These are phyloP conservation scores for Anguilla rostrata DNA, from an alignment of 2,113 vertebrate genomes.

Conservation along the genomic window DNA sequence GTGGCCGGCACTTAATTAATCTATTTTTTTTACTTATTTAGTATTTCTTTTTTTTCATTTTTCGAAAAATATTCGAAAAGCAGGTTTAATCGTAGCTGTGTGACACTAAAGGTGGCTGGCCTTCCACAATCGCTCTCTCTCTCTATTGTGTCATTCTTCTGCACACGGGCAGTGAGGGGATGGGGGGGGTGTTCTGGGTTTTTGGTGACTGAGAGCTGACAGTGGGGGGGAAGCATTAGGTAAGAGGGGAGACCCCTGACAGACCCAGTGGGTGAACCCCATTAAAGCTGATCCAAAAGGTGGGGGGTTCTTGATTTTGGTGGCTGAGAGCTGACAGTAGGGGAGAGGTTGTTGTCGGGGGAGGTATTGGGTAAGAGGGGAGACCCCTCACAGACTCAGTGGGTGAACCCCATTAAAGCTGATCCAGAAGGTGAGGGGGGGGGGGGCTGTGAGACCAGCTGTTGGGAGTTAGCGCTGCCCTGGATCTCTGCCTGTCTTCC, in stretches of 20 bases:
- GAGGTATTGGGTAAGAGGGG: not conserved
- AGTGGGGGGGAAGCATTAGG: not conserved
- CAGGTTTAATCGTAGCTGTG: too few species aligned
- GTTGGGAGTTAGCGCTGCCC: slow-evolving; percentile 62
- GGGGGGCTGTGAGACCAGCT: slow-evolving; percentile 66
- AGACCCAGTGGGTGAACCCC: not conserved
- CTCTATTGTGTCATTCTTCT: too few species aligned
- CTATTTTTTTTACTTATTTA: too few species aligned
- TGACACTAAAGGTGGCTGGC: too few species aligned
- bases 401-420: slow-evolving; percentile 22
- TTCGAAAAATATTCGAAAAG: too few species aligned
- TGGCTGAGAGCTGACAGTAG: not conserved
- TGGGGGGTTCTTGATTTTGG: too few species aligned
- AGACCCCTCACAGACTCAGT: not conserved
- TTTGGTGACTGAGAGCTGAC: slow-evolving; percentile 3
- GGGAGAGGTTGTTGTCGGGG: too few species aligned
- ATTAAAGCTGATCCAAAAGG: slow-evolving; percentile 34
- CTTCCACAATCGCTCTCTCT: too few species aligned
- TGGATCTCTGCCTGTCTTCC: not conserved
- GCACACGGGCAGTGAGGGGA: too few species aligned
- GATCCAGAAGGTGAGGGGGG: slow-evolving; percentile 17
- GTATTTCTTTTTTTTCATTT: too few species aligned
- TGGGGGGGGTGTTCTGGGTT: too few species aligned
- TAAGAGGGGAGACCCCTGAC: not conserved
- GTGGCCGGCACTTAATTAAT: not conserved